Evolutionary conservation across 2,113 vertebrate genomes (phyloP).

Genomic region (Sorex araneus): DNA sequence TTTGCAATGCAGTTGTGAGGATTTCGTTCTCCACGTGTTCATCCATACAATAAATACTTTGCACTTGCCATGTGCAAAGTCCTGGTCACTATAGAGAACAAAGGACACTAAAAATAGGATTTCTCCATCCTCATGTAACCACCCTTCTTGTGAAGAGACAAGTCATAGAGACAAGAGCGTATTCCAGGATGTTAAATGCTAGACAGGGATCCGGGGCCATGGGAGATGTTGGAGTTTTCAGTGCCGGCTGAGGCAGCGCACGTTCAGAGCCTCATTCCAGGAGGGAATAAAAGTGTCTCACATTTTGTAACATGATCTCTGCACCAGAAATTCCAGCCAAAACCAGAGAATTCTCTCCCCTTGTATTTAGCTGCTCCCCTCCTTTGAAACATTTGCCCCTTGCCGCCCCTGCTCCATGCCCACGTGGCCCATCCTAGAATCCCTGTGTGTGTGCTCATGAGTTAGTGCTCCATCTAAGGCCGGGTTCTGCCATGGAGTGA

Average conservation of each 20-base stretch:
- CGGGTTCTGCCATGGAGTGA: background rate
- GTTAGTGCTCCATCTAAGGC: background rate
- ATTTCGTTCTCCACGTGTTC: background rate
- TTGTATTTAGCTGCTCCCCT: constrained; percentile 7
- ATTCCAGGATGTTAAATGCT: background rate
- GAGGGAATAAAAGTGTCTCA: background rate
- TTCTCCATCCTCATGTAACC: background rate
- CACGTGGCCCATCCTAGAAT: background rate
- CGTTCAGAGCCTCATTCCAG: background rate
- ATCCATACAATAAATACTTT: background rate
- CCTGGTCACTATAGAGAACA: background rate
- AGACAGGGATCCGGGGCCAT: background rate
- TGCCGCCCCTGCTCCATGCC: background rate
- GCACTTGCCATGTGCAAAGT: background rate
- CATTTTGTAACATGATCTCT: background rate
- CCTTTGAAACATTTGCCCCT: background rate
- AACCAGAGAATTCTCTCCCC: background rate
- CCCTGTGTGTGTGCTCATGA: background rate
- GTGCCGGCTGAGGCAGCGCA: background rate
- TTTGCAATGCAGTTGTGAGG: background rate
- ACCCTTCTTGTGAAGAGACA: background rate
- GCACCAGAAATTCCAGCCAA: background rate
- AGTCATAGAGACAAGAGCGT: background rate
- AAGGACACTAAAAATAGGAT: background rate
- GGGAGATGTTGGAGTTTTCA: too few relatives aligned